Base-by-base conservation (phyloP, 1,140 invertebrate genomes). In the Thaumetopoea pityocampa region DNA sequence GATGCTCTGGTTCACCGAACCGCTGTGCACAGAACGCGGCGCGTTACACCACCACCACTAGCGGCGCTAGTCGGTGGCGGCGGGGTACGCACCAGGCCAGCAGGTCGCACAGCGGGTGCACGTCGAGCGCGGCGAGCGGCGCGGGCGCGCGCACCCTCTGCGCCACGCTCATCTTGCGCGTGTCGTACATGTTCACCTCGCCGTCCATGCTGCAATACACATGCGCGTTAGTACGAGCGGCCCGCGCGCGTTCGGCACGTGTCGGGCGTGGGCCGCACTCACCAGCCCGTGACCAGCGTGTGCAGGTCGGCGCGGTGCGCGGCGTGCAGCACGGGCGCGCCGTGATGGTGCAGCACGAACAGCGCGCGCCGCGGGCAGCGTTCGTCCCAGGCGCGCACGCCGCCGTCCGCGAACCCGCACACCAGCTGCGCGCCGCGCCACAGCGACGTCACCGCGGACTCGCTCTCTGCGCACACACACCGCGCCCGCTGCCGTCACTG, bases 41-140 rank as follows among this genome's bases (percentile, higher is more conserved):
- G 4, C 7, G 26, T 10, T 28, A 28, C n/a, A n/a, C n/a, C n/a
- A n/a, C n/a, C n/a, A n/a, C n/a, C n/a, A n/a, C n/a, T n/a, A n/a
- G n/a, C n/a, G n/a, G n/a, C n/a, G n/a, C n/a, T n/a, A n/a, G n/a
- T n/a, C n/a, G n/a, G n/a, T n/a, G n/a, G n/a, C n/a, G n/a, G n/a
- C n/a, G n/a, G n/a, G n/a, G 9, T 30, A 35, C 24, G n/a, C 85
- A 96, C 94, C 95, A 96, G 11, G 94, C 93, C 73, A 97, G 89
- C 30, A 94, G 87, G 79, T 94, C 90, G 37, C 92, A 91, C 19
- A 86, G 76, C 49, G 91, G 89, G 80, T 97, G 96, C 19, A 94
- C 89, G 27, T 92, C 89, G 79, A 96, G 90, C 22, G 94, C 91
- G n/a, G 92, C 94, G 49, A 97, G 91, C 41, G 90, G 90, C 24